Conservation (phyloP, 2,888 invertebrate species). For the Chalcis sispes region DNA sequence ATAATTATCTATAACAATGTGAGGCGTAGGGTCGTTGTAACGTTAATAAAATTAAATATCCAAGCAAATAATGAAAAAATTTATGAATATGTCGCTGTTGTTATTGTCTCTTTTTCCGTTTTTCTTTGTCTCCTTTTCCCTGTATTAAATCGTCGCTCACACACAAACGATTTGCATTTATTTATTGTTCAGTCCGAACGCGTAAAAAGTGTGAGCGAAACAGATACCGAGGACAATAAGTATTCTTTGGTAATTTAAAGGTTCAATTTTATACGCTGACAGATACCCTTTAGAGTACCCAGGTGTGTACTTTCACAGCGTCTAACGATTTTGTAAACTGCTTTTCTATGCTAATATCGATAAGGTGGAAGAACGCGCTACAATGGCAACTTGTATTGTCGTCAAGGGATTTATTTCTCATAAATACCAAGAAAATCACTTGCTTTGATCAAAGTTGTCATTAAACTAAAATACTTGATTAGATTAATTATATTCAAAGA, state of each 20-base stretch:
- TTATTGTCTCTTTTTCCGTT: slow-evolving; percentile 18
- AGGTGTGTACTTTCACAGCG: slow-evolving; percentile 68
- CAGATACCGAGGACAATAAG: slow-evolving; percentile 22
- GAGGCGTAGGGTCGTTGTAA: no score
- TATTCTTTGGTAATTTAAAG: slow-evolving; percentile 66
- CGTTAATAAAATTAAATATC: no score
- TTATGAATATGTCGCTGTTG: background rate
- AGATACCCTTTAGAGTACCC: slow-evolving; percentile 71
- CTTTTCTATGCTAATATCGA: slow-evolving; percentile 74
- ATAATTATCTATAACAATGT: no score
- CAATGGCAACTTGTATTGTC: slow-evolving; percentile 58
- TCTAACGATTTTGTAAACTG: slow-evolving; percentile 74
- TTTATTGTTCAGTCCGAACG: no score
- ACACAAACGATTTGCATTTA: no score
- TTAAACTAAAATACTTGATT: slow-evolving; percentile 17
- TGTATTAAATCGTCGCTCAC: no score
- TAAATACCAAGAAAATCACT: slow-evolving; percentile 64
- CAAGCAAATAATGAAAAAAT: no score
- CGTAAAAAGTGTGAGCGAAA: background rate
- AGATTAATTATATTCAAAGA: no score
- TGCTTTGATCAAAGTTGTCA: slow-evolving; percentile 40
- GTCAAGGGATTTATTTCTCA: slow-evolving; percentile 64
- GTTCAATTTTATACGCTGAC: slow-evolving; percentile 67
- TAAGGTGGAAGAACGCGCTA: slow-evolving; percentile 67
- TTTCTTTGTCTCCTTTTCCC: slow-evolving; percentile 10